Percentiles rank a stretch among this genome's conserved stretches.
Evolutionary conservation across 2,888 invertebrate genomes (phyloP).

Genomic region (Catocala sponsa): DNA sequence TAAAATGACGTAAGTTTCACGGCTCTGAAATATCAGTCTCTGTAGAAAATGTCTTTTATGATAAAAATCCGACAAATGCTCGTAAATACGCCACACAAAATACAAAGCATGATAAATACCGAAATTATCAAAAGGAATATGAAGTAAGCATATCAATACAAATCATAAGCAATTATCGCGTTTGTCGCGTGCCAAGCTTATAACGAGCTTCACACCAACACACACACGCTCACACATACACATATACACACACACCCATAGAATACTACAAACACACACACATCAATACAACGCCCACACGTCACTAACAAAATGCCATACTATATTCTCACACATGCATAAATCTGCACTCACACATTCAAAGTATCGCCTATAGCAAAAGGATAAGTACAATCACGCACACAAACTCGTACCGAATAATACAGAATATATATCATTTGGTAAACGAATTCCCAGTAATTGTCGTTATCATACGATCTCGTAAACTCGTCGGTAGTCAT

Average conservation of each 20-base stretch:
- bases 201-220: slow-evolving; percentile 21
- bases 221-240: neutral
- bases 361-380: slow-evolving; percentile 3
- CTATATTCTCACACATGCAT: neutral
- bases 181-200: slow-evolving; percentile 27
- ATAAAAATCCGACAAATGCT: neutral
- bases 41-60: no score
- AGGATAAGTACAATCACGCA: slow-evolving; percentile 8
- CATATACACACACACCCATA: neutral
- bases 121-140: slow-evolving; percentile 6
- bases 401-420: slow-evolving; percentile 17
- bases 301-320: neutral
- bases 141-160: slow-evolving; percentile 29
- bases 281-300: neutral
- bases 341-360: neutral
- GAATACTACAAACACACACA: neutral
- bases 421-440: slow-evolving; percentile 35
- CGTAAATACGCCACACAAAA: slow-evolving; percentile 3
- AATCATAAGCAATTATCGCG: slow-evolving; percentile 32
- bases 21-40: no score
- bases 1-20: no score
- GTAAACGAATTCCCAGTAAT: slow-evolving; percentile 48
- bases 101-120: slow-evolving; percentile 10
- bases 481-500: slow-evolving; percentile 36
- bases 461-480: slow-evolving; percentile 46